A percentile compares a stretch with the other conserved stretches of the same genome.
These are phyloP conservation scores for Sebastes miniatus DNA, from an alignment of 2,797 vertebrate species.

Conservation along the genomic window DNA sequence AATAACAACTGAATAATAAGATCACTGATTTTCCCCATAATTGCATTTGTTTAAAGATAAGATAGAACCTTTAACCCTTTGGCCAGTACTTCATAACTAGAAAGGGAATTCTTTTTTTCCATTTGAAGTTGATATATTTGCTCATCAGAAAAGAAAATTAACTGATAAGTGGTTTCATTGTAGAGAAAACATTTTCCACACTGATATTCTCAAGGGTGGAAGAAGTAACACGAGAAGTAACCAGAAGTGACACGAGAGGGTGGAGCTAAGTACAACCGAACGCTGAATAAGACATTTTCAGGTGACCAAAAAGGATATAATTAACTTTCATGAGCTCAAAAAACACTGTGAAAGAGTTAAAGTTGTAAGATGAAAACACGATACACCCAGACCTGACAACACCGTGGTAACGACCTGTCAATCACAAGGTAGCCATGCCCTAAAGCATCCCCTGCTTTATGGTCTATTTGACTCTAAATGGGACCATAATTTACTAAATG, in stretches of 20 bases:
- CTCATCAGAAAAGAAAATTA: background rate
- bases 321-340: too few relatives aligned
- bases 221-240: background rate
- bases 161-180: background rate
- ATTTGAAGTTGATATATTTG: background rate
- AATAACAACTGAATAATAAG: background rate
- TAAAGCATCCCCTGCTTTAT: too few relatives aligned
- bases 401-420: too few relatives aligned
- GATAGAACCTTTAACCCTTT: background rate
- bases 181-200: background rate
- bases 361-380: too few relatives aligned
- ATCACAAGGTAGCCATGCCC: too few relatives aligned
- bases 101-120: background rate
- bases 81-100: background rate
- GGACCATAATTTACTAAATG: too few relatives aligned
- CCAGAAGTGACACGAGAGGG: too few relatives aligned
- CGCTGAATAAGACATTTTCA: too few relatives aligned
- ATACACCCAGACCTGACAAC: too few relatives aligned
- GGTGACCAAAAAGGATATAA: rapidly evolving
- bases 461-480: too few relatives aligned
- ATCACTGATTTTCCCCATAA: background rate
- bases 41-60: background rate
- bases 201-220: background rate
- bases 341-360: too few relatives aligned
- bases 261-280: too few relatives aligned